These are phyloP conservation scores for Myotis lucifugus DNA, from an alignment of 2,113 vertebrate genomes.

Conservation along the genomic window DNA sequence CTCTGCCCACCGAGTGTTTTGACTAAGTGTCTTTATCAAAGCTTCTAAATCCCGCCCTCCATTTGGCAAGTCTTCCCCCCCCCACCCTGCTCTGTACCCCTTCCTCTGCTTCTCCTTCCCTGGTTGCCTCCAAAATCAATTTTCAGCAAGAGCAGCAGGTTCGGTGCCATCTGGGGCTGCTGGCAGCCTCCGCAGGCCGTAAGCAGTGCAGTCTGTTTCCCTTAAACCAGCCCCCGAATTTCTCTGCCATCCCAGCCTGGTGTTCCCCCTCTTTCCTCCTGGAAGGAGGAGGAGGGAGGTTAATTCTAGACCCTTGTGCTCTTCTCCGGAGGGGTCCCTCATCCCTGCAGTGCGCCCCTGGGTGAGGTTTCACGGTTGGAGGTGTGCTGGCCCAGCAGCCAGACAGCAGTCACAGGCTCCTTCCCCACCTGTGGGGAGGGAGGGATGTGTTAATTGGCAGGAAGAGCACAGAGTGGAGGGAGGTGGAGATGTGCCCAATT, in stretches of 20 bases:
- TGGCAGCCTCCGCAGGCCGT: slow-evolving; percentile 72
- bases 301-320: not conserved
- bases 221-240: slow-evolving; percentile 66
- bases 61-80: slow-evolving; percentile 35
- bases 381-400: not conserved
- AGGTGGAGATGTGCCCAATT: slow-evolving; percentile 37
- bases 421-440: slow-evolving; percentile 71
- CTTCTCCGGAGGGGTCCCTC: slow-evolving; percentile 4
- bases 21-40: slow-evolving; percentile 66
- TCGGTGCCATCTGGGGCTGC: slow-evolving; percentile 77
- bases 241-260: slow-evolving; percentile 76
- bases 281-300: not conserved
- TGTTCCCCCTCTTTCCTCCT: slow-evolving; percentile 39
- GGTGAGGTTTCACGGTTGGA: not conserved
- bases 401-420: slow-evolving; percentile 61
- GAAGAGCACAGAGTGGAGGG: slow-evolving; percentile 34
- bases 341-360: not conserved
- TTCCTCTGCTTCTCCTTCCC: slow-evolving; percentile 49
- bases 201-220: slow-evolving; percentile 80
- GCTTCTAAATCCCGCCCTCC: slow-evolving; percentile 22
- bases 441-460: slow-evolving; percentile 75
- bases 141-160: slow-evolving; percentile 80
- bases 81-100: slow-evolving; percentile 50
- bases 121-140: slow-evolving; percentile 79
- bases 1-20: slow-evolving; percentile 3